Conservation (phyloP, 2,888 invertebrate genomes). For the Sepioteuthis lessoniana region DNA sequence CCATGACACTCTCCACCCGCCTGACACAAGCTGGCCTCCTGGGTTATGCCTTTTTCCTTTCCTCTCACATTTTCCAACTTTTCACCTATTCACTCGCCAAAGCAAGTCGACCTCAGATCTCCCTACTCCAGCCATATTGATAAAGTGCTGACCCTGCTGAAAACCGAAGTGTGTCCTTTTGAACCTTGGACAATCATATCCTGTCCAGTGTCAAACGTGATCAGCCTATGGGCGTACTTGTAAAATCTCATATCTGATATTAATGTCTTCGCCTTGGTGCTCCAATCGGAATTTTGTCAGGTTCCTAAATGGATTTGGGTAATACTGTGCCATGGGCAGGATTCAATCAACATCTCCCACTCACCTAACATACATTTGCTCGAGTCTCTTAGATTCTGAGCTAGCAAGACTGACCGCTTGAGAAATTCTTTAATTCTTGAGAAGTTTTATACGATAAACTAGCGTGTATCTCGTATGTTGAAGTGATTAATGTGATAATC, state of each 20-base stretch:
- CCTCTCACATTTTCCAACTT: background rate
- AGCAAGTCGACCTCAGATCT: background rate
- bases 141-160: background rate
- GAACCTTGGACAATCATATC: background rate
- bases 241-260: background rate
- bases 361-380: no score
- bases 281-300: background rate
- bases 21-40: no score
- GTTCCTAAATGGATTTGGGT: no score
- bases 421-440: no score
- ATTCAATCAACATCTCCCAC: no score
- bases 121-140: background rate
- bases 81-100: background rate
- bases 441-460: no score
- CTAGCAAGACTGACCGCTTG: no score
- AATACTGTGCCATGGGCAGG: no score
- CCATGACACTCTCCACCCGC: no score
- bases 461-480: no score
- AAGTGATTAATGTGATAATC: no score
- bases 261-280: background rate
- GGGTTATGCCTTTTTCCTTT: background rate
- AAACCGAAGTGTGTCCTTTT: background rate
- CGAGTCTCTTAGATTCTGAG: no score
- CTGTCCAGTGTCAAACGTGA: background rate
- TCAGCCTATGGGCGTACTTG: background rate